Evolutionary conservation across 2,888 invertebrate genomes (phyloP), one percentile per base, ranked within the genome.

Genomic region (Euplexia lucipara): DNA sequence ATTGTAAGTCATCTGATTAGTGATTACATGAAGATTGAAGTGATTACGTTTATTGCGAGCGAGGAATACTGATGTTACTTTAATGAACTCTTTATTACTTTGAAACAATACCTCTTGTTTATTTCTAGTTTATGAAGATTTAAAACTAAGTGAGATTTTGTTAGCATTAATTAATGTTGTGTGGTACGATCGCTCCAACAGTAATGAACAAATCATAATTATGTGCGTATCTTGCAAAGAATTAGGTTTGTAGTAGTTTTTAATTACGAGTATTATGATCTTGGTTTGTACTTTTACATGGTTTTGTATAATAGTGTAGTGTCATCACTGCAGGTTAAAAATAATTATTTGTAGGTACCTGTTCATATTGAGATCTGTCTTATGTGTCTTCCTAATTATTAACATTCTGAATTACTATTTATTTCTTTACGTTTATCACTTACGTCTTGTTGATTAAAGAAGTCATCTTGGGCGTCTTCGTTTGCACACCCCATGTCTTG

Each of bases 391-490:
- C 18, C n/a, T 26, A 32, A 3, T 16, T 20, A 10, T 41, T 42
- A 4, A 69, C 45, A 34, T 34, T 16, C 42, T 48, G 22, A 14
- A 42, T 34, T n/a, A 59, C 34, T 56, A 75, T 18, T 35, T 56
- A 51, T 52, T 62, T 72, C 26, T 58, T 48, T 63, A 71, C 65
- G 58, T 64, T 62, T 71, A 79, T 79, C 70, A 95, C 96, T 96
- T 92, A 96, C 96, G 87, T 96, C 96, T 90, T 96, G 96, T 78
- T 96, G 95, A 85, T 92, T 94, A 91, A 96, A 96, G 91, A 95
- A 96, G 90, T 96, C 96, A 79, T 95, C 95, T 84, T 96, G 96
- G 78, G 94, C 93, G 79, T 95, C 96, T 86, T 95, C 95, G 82
- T 91, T 93, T 73, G 95, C 88, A 86, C 95, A 95, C 83, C 95